phyloP scores from a whole-genome alignment of 2,113 vertebrate genomes.

The Pseudopipra pipra region DNA sequence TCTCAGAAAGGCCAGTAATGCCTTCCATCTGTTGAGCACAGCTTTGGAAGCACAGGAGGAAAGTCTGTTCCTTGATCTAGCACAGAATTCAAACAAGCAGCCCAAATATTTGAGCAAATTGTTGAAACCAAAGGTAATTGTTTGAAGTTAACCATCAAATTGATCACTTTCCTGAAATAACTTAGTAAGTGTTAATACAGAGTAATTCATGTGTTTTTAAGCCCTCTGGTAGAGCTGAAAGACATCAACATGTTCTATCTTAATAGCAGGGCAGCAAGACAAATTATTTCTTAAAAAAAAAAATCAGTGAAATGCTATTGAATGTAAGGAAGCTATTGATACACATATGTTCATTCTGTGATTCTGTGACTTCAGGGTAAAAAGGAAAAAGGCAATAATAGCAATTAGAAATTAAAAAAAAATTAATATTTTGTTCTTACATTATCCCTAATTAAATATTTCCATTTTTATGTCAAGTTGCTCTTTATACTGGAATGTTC shows the following conservation, averaged over 20 bases:
- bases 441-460: not conserved
- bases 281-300: not conserved
- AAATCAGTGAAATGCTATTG: not conserved
- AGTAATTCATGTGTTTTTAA: not conserved
- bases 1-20: constrained; percentile 32
- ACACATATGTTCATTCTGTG: not conserved
- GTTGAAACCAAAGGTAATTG: not conserved
- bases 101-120: constrained; percentile 5
- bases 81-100: not conserved
- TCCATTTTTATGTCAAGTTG: not conserved
- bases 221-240: not conserved
- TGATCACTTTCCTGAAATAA: not conserved
- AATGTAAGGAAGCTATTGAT: not conserved
- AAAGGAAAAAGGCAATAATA: not conserved
- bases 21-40: constrained; percentile 41
- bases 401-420: not conserved
- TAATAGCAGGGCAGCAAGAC: not conserved
- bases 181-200: not conserved
- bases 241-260: not conserved
- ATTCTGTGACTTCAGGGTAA: not conserved
- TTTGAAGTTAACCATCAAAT: not conserved
- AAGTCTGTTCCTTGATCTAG: not conserved
- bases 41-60: not conserved
- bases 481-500: not conserved
- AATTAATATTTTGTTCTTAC: not conserved